These are phyloP conservation scores for Lucilia sericata DNA, from an alignment of 1,140 invertebrate genomes.

Conservation along the genomic window DNA sequence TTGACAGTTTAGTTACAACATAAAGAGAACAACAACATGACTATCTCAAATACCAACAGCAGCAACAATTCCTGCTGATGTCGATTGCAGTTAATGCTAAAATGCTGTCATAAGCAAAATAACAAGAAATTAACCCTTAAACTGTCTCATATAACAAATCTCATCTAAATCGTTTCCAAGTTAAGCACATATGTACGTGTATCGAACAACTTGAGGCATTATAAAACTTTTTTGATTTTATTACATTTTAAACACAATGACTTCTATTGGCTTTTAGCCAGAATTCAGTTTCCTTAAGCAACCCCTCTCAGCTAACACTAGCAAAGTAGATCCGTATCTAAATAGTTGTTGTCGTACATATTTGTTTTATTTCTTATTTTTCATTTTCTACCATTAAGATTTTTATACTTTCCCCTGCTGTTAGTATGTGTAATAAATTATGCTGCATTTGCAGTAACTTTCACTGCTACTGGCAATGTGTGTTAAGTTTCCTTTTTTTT, in stretches of 20 bases:
- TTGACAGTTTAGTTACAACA: no score
- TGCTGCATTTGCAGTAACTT: conserved; percentile 39
- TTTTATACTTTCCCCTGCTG: not conserved
- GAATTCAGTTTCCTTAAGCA: no score
- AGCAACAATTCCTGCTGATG: not conserved
- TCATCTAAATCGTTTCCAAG: not conserved
- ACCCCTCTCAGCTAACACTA: no score
- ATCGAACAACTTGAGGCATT: not conserved
- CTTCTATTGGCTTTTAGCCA: not conserved
- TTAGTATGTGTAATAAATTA: conserved; percentile 34
- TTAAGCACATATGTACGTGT: no score
- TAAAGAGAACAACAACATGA: no score
- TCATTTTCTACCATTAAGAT: not conserved
- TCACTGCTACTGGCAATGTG: not conserved
- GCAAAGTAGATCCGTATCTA: no score
- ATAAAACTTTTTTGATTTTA: not conserved
- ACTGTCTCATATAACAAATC: not conserved
- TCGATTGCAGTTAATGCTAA: not conserved
- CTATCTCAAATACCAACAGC: not conserved
- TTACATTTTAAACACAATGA: not conserved
- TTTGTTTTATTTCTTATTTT: not conserved
- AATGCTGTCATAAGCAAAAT: not conserved
- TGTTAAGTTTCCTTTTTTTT: no score
- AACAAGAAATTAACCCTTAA: not conserved
- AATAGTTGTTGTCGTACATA: no score